Evolutionary conservation across 2,113 vertebrate species (phyloP).

Genomic region (Grantiella picta): DNA sequence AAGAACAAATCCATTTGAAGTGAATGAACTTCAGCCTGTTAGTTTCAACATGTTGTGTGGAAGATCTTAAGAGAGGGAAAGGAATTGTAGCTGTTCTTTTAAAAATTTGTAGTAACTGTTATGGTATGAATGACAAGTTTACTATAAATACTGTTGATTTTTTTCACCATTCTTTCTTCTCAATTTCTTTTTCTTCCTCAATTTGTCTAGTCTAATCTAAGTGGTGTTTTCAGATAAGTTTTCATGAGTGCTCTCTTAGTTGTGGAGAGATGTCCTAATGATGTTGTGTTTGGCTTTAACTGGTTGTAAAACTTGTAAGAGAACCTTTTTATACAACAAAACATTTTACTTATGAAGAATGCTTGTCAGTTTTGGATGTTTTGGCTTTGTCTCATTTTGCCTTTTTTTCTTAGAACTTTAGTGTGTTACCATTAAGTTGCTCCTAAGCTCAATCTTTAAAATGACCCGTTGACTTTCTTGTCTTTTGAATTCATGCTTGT

Average conservation of each 20-base stretch:
- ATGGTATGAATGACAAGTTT: background rate
- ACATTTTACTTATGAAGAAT: background rate
- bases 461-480: background rate
- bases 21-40: background rate
- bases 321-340: background rate
- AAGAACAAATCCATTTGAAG: background rate
- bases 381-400: background rate
- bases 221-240: background rate
- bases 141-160: background rate
- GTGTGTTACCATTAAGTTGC: background rate
- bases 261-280: background rate
- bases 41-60: background rate
- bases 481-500: conserved; percentile 6
- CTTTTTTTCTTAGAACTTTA: background rate
- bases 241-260: background rate
- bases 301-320: background rate
- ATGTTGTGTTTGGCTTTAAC: background rate
- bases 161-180: background rate
- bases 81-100: background rate
- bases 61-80: background rate
- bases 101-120: background rate
- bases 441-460: background rate
- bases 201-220: background rate
- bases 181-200: background rate
- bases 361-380: background rate